A percentile compares a stretch with the other conserved stretches of the same genome.
These are phyloP conservation scores for Mechanitis mazaeus DNA, from an alignment of 2,888 invertebrate genomes.

Conservation along the genomic window DNA sequence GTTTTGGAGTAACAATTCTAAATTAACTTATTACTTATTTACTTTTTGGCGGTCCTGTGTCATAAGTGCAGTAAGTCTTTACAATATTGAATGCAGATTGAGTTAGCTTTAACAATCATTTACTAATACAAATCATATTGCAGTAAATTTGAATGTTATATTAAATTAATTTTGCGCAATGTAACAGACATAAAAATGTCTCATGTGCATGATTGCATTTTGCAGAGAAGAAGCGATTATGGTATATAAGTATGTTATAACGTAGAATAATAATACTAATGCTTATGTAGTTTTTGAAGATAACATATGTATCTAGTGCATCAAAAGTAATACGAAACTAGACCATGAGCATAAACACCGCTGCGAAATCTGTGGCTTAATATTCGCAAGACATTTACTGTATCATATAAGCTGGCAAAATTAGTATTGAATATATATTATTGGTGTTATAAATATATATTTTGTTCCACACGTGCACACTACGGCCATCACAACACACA, in stretches of 20 bases:
- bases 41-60: conserved; percentile 35
- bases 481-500: conserved; percentile 57
- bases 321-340: conserved; percentile 23
- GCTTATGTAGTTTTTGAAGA: conserved; percentile 58
- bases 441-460: conserved; percentile 56
- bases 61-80: conserved; percentile 35
- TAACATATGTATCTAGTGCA: conserved; percentile 51
- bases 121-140: conserved; percentile 20
- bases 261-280: conserved; percentile 24
- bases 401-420: conserved; percentile 14
- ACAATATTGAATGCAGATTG: conserved; percentile 34
- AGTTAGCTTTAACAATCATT: conserved; percentile 29
- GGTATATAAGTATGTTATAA: conserved; percentile 20
- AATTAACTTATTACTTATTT: conserved; percentile 31
- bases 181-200: conserved; percentile 13
- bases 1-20: background rate
- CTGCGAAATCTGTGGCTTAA: conserved; percentile 55
- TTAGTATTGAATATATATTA: conserved; percentile 26
- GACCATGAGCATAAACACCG: conserved; percentile 26
- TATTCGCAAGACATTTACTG: conserved; percentile 10
- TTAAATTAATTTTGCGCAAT: conserved; percentile 10
- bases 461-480: conserved; percentile 72
- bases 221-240: conserved; percentile 12
- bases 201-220: conserved; percentile 34
- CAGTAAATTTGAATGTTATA: conserved; percentile 21